These are phyloP conservation scores for Cuniculus paca DNA, from an alignment of 2,797 vertebrate species.

Conservation along the genomic window DNA sequence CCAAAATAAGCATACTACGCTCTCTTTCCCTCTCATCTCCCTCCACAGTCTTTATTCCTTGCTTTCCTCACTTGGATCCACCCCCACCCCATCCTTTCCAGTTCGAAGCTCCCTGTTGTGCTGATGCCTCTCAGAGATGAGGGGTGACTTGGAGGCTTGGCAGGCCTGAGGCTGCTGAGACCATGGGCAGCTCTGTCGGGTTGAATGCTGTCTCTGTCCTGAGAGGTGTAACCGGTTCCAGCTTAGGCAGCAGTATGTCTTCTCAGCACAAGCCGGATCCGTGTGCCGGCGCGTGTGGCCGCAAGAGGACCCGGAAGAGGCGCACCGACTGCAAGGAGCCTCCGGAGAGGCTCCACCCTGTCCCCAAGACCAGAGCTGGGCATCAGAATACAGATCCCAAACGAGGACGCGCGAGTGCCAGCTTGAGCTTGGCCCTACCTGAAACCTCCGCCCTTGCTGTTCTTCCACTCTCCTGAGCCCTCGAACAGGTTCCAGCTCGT, in stretches of 20 bases:
- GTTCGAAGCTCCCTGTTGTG: background rate
- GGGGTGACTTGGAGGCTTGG: background rate
- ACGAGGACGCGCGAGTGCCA: background rate
- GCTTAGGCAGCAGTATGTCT: background rate
- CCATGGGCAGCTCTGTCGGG: background rate
- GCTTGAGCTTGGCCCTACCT: no score
- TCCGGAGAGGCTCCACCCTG: background rate
- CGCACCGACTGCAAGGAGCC: background rate
- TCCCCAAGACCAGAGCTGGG: background rate
- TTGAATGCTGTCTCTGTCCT: background rate
- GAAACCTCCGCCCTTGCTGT: background rate
- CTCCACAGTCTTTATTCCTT: background rate
- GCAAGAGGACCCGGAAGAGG: background rate
- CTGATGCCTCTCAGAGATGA: background rate
- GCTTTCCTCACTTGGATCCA: background rate
- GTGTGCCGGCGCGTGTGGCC: background rate
- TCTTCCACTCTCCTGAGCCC: background rate
- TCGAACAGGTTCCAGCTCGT: background rate
- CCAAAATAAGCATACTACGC: background rate
- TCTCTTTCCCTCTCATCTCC: background rate
- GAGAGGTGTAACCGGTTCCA: background rate
- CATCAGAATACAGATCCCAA: background rate
- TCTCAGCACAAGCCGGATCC: background rate
- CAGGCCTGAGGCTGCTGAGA: background rate
- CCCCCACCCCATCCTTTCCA: background rate